Conservation (phyloP, 2,888 invertebrate species). For the Barypeithes pellucidus region DNA sequence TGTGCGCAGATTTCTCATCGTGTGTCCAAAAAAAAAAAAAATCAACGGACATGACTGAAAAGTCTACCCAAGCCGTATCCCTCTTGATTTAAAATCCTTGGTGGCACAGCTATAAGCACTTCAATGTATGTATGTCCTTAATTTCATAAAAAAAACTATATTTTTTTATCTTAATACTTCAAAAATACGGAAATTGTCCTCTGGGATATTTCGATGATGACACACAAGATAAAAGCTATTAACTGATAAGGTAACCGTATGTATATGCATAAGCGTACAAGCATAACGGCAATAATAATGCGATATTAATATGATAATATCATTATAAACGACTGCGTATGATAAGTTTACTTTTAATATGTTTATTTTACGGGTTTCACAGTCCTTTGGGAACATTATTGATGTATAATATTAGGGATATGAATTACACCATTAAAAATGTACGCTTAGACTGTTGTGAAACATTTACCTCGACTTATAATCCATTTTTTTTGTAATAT, state of each 20-base stretch:
- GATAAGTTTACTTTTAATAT: conserved; percentile 19
- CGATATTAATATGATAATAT: conserved; percentile 13
- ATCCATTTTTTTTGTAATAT: no score
- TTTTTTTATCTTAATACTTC: conserved; percentile 45
- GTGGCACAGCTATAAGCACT: no score
- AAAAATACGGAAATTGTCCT: conserved; percentile 35
- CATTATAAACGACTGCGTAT: conserved; percentile 1
- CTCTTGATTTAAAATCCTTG: no score
- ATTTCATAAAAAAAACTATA: conserved; percentile 32
- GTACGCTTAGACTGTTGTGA: no score
- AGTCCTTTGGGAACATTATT: neutral
- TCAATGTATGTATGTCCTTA: neutral
- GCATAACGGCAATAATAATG: neutral
- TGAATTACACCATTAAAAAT: no score
- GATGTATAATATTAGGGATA: neutral
- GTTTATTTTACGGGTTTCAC: neutral
- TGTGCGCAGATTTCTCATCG: no score
- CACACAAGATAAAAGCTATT: conserved; percentile 28
- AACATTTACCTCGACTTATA: no score
- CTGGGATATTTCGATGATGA: conserved; percentile 7
- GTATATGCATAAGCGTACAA: neutral
- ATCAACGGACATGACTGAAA: no score
- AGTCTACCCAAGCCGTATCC: no score
- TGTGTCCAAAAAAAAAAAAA: no score
- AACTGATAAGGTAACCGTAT: neutral